Conservation (phyloP, 2,113 vertebrate species). For the Gymnorhina tibicen region DNA sequence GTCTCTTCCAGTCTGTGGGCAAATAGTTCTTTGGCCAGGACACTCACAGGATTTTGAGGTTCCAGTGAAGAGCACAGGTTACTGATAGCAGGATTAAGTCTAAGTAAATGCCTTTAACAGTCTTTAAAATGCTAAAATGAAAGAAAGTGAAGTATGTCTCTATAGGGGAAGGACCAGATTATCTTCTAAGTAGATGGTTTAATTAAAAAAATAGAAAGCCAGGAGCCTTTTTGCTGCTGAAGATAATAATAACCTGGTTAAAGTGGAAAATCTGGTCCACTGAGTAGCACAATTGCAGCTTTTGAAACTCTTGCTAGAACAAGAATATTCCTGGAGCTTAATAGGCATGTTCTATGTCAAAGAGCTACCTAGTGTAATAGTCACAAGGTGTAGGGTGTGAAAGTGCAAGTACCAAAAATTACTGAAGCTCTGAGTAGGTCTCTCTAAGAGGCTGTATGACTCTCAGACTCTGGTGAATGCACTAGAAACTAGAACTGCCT, state of each 20-base stretch:
- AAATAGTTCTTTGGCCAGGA: background rate
- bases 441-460: background rate
- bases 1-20: background rate
- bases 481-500: background rate
- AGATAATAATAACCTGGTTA: background rate
- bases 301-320: background rate
- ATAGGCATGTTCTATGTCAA: background rate
- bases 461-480: background rate
- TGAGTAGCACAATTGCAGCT: background rate
- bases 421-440: background rate
- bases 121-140: background rate
- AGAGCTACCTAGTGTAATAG: background rate
- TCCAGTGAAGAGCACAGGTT: background rate
- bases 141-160: background rate
- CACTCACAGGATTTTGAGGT: background rate
- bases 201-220: background rate
- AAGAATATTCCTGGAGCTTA: background rate
- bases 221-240: background rate
- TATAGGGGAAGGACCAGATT: background rate
- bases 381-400: background rate
- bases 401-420: background rate
- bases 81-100: background rate
- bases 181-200: background rate
- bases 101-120: background rate
- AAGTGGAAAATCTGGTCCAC: background rate